Percentiles rank a stretch among this genome's conserved stretches.
Evolutionary conservation across 2,888 invertebrate species (phyloP).

Genomic region (Homarus gammarus): DNA sequence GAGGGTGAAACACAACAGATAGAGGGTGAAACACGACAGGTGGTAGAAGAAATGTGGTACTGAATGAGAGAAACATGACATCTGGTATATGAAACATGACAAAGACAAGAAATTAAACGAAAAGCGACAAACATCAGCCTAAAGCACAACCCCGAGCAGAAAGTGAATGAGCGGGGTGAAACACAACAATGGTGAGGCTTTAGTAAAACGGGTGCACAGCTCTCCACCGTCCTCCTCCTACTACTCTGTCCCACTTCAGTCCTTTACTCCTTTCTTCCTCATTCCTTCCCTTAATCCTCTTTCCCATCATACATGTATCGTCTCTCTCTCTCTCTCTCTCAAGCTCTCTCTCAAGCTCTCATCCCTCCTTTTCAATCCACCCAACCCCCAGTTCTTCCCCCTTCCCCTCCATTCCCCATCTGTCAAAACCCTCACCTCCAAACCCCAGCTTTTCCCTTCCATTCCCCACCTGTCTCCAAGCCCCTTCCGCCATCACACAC

Average conservation of each 20-base stretch:
- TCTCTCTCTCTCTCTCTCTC: neutral
- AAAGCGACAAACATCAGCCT: no score
- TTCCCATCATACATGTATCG: no score
- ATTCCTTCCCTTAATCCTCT: no score
- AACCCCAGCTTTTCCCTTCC: neutral
- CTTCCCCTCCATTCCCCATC: neutral
- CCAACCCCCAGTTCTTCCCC: neutral
- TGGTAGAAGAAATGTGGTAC: neutral
- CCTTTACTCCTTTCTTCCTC: no score
- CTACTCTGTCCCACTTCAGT: no score
- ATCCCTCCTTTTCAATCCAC: neutral
- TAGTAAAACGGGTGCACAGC: no score
- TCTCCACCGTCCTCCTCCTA: no score
- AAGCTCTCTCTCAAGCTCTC: neutral
- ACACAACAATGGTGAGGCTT: no score
- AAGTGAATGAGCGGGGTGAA: no score
- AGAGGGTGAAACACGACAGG: neutral
- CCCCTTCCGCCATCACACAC: slow-evolving; percentile 72
- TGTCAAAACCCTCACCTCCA: no score
- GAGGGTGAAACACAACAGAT: neutral
- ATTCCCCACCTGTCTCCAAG: neutral
- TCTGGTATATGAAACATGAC: neutral
- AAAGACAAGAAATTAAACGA: no score
- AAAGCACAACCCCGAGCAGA: no score
- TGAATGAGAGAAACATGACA: neutral